Evolutionary conservation across 2,888 invertebrate genomes (phyloP), one percentile per base, ranked within the genome.

Genomic region (Belgica antarctica): DNA sequence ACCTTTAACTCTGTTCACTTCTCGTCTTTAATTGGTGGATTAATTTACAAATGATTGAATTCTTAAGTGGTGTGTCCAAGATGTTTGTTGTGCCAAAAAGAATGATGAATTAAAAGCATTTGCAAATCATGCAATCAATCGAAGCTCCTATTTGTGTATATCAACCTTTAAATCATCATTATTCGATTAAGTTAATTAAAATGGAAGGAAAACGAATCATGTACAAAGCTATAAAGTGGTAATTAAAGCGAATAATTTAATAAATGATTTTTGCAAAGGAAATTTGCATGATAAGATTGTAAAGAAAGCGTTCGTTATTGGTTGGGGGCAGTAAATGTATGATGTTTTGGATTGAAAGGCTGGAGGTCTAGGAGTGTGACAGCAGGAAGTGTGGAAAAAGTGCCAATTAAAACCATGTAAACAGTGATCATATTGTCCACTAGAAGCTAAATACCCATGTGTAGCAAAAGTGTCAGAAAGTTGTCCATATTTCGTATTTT

Each of bases 141-240:
- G 12, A 52, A 52, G 52, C 52, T 52, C 52, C 52, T 22, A 52
- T 52, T 52, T 22, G 22, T 52, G 52, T 52, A 52, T 52, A 52
- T 52, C 52, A 52, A 41, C 5, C 22, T 52, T 41, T 12, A 19
- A 52, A 17, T 17, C 22, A 52, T 52, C 52, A 52, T n/a, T n/a
- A n/a, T n/a, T n/a, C n/a, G n/a, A n/a, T n/a, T n/a, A n/a, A 5
- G 19, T 52, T 52, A 52, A 52, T 52, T 19, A 52, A 52, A 41
- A 41, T 12, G 10, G 15, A 31, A 31, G 7, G n/a, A n/a, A n/a
- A n/a, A n/a, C n/a, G n/a, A n/a, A 52, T 4, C n/a, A n/a, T 52
- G 52, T 52, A 52, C 52, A 52, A 52, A 52, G 52, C 5, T 52
- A 52, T 52, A 22, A n/a, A 46, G 4, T 46, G 5, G 46, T 52